Conservation (phyloP, 2,113 vertebrate genomes). For the Phodopus roborovskii region DNA sequence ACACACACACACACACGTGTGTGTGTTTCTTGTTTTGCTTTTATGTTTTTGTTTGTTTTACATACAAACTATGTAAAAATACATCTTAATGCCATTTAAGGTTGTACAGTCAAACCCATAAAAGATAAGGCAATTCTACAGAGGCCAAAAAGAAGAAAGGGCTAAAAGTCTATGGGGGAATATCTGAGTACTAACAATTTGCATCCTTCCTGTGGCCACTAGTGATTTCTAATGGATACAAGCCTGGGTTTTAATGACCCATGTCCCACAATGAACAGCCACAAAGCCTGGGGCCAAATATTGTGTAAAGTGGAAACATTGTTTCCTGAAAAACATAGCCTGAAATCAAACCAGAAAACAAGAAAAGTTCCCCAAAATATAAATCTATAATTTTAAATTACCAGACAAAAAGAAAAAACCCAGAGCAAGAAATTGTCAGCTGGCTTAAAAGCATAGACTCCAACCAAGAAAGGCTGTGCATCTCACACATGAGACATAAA, state of each 20-base stretch:
- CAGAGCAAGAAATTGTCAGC: not conserved
- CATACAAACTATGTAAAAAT: not conserved
- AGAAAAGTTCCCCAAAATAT: not conserved
- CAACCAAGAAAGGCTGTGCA: not conserved
- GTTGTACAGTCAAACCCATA: not conserved
- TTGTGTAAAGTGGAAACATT: not conserved
- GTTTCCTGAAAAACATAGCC: not conserved
- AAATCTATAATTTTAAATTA: constrained; percentile 7
- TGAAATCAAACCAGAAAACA: constrained; percentile 28
- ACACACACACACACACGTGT: no score
- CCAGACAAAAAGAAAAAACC: not conserved
- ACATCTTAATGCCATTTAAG: not conserved
- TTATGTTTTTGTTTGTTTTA: not conserved
- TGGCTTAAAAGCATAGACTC: not conserved
- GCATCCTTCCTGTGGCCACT: not conserved
- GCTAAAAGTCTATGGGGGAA: not conserved
- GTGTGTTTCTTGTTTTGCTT: not conserved
- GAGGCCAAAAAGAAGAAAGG: not conserved
- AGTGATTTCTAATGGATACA: not conserved
- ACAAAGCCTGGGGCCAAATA: not conserved
- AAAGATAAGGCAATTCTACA: not conserved
- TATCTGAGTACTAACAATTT: not conserved
- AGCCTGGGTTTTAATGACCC: constrained; percentile 1
- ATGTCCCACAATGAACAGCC: not conserved
- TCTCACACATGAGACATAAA: not conserved